phyloP scores from a whole-genome alignment of 2,888 invertebrate genomes.

The Buathra laborator region DNA sequence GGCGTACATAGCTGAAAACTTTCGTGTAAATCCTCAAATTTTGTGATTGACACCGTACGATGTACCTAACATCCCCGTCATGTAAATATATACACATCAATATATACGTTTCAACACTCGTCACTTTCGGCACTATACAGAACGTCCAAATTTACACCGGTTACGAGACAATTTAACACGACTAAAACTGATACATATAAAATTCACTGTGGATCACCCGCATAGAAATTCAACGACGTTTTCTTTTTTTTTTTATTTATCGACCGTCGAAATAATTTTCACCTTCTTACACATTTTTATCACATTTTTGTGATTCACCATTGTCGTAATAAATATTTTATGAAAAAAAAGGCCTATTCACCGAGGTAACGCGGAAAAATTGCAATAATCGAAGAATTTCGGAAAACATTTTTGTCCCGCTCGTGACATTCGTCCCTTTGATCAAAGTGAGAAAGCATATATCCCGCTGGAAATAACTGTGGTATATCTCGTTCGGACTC shows the following conservation, averaged over 20 bases:
- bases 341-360: too few species aligned
- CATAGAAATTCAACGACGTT: background rate
- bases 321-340: background rate
- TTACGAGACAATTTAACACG: slow-evolving; percentile 26
- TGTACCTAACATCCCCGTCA: background rate
- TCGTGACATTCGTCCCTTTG: background rate
- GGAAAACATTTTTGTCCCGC: too few species aligned
- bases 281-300: background rate
- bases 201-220: slow-evolving; percentile 2
- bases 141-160: background rate
- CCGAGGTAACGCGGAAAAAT: background rate
- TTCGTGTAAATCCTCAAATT: slow-evolving; percentile 47
- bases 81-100: slow-evolving; percentile 11
- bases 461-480: background rate
- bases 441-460: too few species aligned
- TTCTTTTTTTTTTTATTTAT: background rate
- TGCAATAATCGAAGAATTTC: background rate
- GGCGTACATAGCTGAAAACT: slow-evolving; percentile 80
- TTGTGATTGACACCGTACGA: slow-evolving; percentile 44
- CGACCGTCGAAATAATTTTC: background rate
- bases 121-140: slow-evolving; percentile 26
- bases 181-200: background rate
- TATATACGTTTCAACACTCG: slow-evolving; percentile 6
- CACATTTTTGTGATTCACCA: background rate
- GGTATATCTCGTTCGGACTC: background rate